Percentiles rank a stretch among this genome's conserved stretches.
Evolutionary conservation across 2,113 vertebrate genomes (phyloP).

Genomic region (Phycodurus eques): DNA sequence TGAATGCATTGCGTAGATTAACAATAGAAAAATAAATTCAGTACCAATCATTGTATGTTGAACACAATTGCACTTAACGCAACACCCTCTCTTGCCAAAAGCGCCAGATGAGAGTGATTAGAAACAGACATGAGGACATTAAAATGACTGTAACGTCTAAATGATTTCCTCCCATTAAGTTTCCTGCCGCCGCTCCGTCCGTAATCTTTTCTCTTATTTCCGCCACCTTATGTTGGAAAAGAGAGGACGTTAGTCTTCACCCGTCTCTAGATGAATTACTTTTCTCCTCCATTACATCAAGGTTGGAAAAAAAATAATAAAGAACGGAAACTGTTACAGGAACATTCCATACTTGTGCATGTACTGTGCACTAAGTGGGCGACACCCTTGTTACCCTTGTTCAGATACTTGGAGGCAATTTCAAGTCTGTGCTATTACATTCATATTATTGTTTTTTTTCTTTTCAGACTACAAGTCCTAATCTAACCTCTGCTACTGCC

Average conservation of each 20-base stretch:
- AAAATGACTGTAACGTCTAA: slow-evolving; percentile 73
- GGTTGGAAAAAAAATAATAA: slow-evolving; percentile 52
- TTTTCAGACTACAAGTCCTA: slow-evolving; percentile 34
- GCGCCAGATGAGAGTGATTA: slow-evolving; percentile 52
- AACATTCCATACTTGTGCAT: slow-evolving; percentile 54
- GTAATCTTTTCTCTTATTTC: slow-evolving; percentile 76
- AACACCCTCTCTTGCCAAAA: slow-evolving; percentile 26
- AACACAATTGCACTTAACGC: slow-evolving; percentile 28
- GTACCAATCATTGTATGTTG: not conserved
- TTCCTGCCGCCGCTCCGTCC: slow-evolving; percentile 57
- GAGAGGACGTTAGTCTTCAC: slow-evolving; percentile 59
- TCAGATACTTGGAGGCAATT: slow-evolving; percentile 28
- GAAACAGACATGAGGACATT: slow-evolving; percentile 70
- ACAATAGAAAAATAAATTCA: slow-evolving; percentile 14
- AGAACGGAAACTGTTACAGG: slow-evolving; percentile 48
- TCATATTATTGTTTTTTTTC: slow-evolving; percentile 15
- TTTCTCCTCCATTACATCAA: slow-evolving; percentile 63
- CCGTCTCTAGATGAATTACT: slow-evolving; percentile 70
- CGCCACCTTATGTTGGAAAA: slow-evolving; percentile 54
- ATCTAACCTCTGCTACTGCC: slow-evolving; percentile 54
- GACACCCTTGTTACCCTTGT: slow-evolving; percentile 35
- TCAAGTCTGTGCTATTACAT: slow-evolving; percentile 35
- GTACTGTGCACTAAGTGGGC: slow-evolving; percentile 30
- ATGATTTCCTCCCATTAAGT: slow-evolving; percentile 76
- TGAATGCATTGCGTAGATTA: not conserved